Evolutionary conservation across 2,888 invertebrate species (phyloP).

Genomic region (Trichacis sp.): DNA sequence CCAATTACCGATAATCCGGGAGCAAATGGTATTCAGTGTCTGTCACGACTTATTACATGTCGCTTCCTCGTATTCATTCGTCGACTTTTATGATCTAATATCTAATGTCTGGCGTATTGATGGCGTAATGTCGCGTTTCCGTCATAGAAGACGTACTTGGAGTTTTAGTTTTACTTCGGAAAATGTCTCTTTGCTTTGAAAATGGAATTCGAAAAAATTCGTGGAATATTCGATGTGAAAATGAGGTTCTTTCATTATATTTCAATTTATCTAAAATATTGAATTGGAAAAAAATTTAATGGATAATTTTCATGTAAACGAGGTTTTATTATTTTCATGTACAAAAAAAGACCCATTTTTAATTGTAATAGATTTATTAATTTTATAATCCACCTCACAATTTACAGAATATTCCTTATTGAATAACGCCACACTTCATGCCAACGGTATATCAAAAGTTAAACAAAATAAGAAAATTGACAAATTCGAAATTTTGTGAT

Average conservation of each 20-base stretch:
- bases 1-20: neutral
- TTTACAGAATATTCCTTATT: too few species aligned
- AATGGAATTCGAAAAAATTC: slow-evolving; percentile 11
- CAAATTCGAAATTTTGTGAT: too few species aligned
- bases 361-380: too few species aligned
- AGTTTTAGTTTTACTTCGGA: neutral
- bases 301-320: too few species aligned
- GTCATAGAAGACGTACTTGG: neutral
- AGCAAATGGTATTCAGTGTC: neutral
- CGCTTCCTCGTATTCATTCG: slow-evolving; percentile 17
- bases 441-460: too few species aligned
- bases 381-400: too few species aligned
- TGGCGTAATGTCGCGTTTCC: slow-evolving; percentile 22
- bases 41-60: slow-evolving; percentile 16
- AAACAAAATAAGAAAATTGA: too few species aligned
- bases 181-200: slow-evolving; percentile 6
- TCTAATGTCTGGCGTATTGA: slow-evolving; percentile 17
- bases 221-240: neutral
- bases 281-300: too few species aligned
- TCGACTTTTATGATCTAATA: slow-evolving; percentile 16
- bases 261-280: too few species aligned
- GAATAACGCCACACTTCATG: too few species aligned
- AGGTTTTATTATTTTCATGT: too few species aligned
- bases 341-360: too few species aligned
- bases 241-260: neutral